Conservation (phyloP, 2,113 vertebrate genomes). For the Coreoperca whiteheadi region DNA sequence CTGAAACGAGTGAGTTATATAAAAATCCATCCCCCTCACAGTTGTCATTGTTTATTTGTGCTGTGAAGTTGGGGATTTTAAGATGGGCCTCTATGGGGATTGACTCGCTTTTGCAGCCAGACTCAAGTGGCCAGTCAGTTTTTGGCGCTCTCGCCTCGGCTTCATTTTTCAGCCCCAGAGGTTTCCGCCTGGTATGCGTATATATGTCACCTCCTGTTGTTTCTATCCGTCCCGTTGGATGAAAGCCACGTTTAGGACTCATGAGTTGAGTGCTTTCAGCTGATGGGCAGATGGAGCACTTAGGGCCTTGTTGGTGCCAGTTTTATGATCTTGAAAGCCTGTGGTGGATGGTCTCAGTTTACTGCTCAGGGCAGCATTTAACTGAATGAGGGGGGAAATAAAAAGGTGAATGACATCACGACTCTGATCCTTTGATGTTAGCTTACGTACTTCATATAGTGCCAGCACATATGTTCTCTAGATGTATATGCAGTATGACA, state of each 20-base stretch:
- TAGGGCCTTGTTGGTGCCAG: slow-evolving; percentile 17
- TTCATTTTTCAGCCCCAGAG: too few relatives aligned
- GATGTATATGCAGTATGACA: not conserved
- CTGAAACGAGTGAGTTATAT: too few relatives aligned
- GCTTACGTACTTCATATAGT: not conserved
- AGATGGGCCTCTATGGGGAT: too few relatives aligned
- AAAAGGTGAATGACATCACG: slow-evolving; percentile 31
- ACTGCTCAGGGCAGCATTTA: slow-evolving; percentile 41
- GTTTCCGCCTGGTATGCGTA: too few relatives aligned
- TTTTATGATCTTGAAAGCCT: slow-evolving; percentile 52
- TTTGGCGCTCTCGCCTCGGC: too few relatives aligned
- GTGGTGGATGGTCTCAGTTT: slow-evolving; percentile 28
- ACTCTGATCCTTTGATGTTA: slow-evolving; percentile 1
- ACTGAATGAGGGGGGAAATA: slow-evolving; percentile 37
- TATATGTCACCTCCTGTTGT: not conserved
- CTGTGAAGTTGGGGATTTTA: too few relatives aligned
- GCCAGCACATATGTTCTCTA: not conserved
- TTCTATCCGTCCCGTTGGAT: not conserved
- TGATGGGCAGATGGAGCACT: slow-evolving; percentile 40
- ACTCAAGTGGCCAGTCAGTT: too few relatives aligned
- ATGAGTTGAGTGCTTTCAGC: slow-evolving; percentile 23
- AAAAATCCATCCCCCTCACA: too few relatives aligned
- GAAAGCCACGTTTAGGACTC: slow-evolving; percentile 14
- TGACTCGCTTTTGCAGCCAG: too few relatives aligned
- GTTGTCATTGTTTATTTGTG: too few relatives aligned